Base-by-base conservation (phyloP, 2,888 invertebrate genomes). In the Gastrophysa polygoni region DNA sequence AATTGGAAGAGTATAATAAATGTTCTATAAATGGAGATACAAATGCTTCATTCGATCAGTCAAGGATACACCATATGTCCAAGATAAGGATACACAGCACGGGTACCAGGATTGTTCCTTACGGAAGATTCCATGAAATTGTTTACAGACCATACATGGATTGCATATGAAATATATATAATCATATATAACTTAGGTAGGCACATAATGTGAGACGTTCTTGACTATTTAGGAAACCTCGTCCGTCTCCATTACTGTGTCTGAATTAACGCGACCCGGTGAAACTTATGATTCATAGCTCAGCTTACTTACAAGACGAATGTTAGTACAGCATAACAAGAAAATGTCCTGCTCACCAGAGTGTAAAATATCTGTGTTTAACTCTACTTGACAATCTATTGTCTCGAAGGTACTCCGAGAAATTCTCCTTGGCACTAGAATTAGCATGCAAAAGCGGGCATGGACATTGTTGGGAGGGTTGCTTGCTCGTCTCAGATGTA, bases 321-420 rank as follows among this genome's bases (percentile, higher is more conserved):
- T 38, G 38, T 38, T n/a, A 38, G 69, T 70, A 72, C 68, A 74
- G 73, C 72, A 71, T 73, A 74, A 74, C 71, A 75, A 75, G 76
- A 74, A 75, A 75, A 76, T 76, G 77, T 76, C 75, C 69, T 77
- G 80, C 76, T 78, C 78, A 79, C 74, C 78, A 69, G 78, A 74
- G 80, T 80, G 81, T 80, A 81, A 81, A 81, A 81, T 81, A 79
- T 79, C 78, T 77, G 80, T 79, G 79, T 81, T 81, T 81, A 81
- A 80, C 78, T 77, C 76, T 75, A 77, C 79, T 75, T 74, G 78
- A 80, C 76, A 78, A 71, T 71, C 78, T 75, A 80, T 80, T 80
- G 80, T 79, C 78, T 79, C 29, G 70, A 73, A 71, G 75, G 11
- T 38, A 76, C 78, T 77, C 75, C 78, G 79, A 75, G 80, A 79